These are phyloP conservation scores for Eulemur rubriventer DNA, from an alignment of 2,797 vertebrate genomes.

Conservation along the genomic window DNA sequence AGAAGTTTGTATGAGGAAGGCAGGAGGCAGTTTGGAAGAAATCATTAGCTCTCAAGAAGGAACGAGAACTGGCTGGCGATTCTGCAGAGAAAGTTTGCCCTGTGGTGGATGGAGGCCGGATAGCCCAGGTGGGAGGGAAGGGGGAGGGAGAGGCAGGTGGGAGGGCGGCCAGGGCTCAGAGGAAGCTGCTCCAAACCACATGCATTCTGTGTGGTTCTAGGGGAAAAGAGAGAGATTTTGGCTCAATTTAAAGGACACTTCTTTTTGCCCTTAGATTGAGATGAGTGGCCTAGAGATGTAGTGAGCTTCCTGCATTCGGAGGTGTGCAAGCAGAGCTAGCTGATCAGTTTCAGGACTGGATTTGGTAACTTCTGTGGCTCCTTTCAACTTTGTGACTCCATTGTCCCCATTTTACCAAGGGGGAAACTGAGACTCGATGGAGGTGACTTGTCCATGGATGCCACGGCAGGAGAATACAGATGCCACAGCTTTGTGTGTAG, in stretches of 20 bases:
- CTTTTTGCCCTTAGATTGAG: no score
- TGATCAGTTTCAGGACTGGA: not conserved
- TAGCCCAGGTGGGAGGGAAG: rapidly evolving
- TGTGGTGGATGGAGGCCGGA: no score
- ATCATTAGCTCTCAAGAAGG: not conserved
- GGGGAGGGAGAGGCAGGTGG: rapidly evolving
- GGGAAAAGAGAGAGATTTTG: not conserved
- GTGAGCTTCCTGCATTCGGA: not conserved
- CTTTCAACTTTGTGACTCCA: not conserved
- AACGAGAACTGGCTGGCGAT: not conserved
- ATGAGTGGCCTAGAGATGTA: not conserved
- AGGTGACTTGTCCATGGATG: not conserved
- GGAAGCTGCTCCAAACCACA: not conserved
- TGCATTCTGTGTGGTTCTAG: not conserved
- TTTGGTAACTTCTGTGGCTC: not conserved
- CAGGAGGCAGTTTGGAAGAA: not conserved
- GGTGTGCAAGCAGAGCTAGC: not conserved
- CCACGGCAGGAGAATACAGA: rapidly evolving
- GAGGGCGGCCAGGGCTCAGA: not conserved
- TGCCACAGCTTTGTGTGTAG: not conserved
- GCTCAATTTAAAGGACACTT: not conserved
- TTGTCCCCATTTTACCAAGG: not conserved
- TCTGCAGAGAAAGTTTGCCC: not conserved
- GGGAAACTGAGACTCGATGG: not conserved
- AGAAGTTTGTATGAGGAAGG: not conserved